A percentile compares a stretch with the other conserved stretches of the same genome.
Evolutionary conservation across 2,888 invertebrate species (phyloP).

Genomic region (Melitaea athalia): DNA sequence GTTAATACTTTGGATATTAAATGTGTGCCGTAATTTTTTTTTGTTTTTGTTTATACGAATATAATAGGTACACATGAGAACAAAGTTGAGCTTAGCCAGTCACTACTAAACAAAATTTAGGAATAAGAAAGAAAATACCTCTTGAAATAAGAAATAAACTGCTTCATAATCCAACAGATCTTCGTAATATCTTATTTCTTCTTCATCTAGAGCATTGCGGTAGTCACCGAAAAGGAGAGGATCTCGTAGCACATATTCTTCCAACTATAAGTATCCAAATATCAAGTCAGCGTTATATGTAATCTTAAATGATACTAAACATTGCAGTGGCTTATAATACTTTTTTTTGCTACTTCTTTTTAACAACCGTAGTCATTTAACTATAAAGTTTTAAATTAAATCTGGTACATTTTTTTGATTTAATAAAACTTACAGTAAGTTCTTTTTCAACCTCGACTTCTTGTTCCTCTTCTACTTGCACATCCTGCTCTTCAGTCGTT

Average conservation of each 20-base stretch:
- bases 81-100: too few species aligned
- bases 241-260: constrained; percentile 89
- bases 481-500: constrained; percentile 40
- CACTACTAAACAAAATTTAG: background rate
- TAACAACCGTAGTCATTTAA: too few species aligned
- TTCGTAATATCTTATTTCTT: constrained; percentile 91
- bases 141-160: constrained; percentile 92
- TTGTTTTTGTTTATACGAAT: too few species aligned
- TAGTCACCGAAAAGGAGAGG: constrained; percentile 95
- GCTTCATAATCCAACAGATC: constrained; percentile 95
- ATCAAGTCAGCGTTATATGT: background rate
- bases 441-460: constrained; percentile 62
- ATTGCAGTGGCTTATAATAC: background rate
- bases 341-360: too few species aligned
- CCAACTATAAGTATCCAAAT: constrained; percentile 54
- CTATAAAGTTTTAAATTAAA: too few species aligned
- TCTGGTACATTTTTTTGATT: background rate
- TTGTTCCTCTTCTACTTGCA: constrained; percentile 56
- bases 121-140: constrained; percentile 76
- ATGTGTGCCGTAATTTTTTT: too few species aligned
- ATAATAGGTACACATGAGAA: too few species aligned
- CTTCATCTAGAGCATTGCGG: constrained; percentile 91
- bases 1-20: too few species aligned
- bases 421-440: constrained; percentile 55
- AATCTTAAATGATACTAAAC: background rate